Base-by-base conservation (phyloP, 2,113 vertebrate genomes). In the Neogale vison region DNA sequence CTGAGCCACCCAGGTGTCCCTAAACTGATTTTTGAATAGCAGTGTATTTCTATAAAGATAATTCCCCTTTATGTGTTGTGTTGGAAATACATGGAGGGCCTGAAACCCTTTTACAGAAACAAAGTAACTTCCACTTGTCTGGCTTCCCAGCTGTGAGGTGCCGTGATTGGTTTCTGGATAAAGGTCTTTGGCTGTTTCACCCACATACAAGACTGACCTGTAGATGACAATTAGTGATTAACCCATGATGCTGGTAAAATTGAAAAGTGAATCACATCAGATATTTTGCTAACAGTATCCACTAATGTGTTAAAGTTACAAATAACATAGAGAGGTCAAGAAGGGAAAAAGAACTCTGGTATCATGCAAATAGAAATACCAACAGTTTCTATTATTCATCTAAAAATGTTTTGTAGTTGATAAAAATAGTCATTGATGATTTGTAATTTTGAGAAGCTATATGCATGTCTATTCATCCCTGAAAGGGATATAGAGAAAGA, bases 371-470 rank as follows among this genome's bases (percentile, higher is more conserved):
- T 71, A 13, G 52, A 86, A 76, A 67, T 61, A 67, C 9, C 18
- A 90, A 6, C 50, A 36, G 9, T n/a, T 89, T 95, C 18, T 71
- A 88, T 57, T 80, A 57, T 26, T 77, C 39, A 36, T 69, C 6
- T 55, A 57, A 65, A 86, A n/a, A 96, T 80, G 6, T 76, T 91
- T 96, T 52, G 0, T 81, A 42, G 57, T 76, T 80, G 63, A 81
- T 84, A 45, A 45, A 94, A 79, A 24, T 83, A 83, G 26, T 80
- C n/a, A 69, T 95, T 65, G 67, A n/a, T 81, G n/a, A 96, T 79
- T 90, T 87, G 50, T 84, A 65, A 83, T 69, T 88, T 67, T 93
- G 23, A 90, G 26, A 59, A 61, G 8, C 21, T 83, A 29, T 61
- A 90, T 5, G 9, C 34, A 52, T 2, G 1, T n/a, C 23, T 93